phyloP scores from a whole-genome alignment of 2,888 invertebrate genomes.

The Hyposoter dolosus region DNA sequence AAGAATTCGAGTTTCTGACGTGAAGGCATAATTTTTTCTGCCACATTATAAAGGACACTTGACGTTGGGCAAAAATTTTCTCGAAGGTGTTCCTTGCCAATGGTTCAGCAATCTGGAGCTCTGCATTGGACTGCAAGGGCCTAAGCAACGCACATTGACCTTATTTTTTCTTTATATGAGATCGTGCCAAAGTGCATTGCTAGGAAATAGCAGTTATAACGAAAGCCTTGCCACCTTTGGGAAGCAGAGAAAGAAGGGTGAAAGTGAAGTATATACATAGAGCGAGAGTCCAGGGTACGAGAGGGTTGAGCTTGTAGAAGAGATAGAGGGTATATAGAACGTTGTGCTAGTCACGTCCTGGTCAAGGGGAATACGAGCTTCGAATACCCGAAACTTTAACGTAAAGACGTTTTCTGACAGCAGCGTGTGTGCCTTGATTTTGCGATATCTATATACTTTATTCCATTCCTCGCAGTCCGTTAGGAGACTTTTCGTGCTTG shows the following conservation, averaged over 20 bases:
- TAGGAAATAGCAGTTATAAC: slow-evolving; percentile 41
- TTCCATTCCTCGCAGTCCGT: slow-evolving; percentile 36
- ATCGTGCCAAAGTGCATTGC: slow-evolving; percentile 45
- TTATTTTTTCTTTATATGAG: slow-evolving; percentile 54
- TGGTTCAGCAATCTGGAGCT: neutral
- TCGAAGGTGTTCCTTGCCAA: slow-evolving; percentile 16
- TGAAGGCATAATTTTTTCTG: slow-evolving; percentile 36
- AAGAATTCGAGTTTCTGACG: slow-evolving; percentile 2
- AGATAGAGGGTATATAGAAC: slow-evolving; percentile 54
- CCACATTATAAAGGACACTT: neutral
- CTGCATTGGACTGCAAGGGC: slow-evolving; percentile 22
- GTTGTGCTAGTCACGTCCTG: slow-evolving; percentile 67
- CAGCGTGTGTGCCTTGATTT: slow-evolving; percentile 62
- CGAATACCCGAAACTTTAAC: slow-evolving; percentile 60
- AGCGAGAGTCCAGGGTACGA: neutral
- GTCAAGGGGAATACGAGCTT: slow-evolving; percentile 66
- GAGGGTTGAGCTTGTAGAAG: slow-evolving; percentile 32
- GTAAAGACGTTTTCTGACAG: slow-evolving; percentile 49
- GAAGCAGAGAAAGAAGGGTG: slow-evolving; percentile 29
- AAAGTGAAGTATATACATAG: neutral
- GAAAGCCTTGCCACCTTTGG: slow-evolving; percentile 34
- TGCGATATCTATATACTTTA: slow-evolving; percentile 62
- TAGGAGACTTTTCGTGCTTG: neutral
- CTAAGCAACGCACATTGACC: slow-evolving; percentile 51
- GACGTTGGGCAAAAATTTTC: neutral